Base-by-base conservation (phyloP, 2,888 invertebrate species). In the Didymodactylos carnosus region DNA sequence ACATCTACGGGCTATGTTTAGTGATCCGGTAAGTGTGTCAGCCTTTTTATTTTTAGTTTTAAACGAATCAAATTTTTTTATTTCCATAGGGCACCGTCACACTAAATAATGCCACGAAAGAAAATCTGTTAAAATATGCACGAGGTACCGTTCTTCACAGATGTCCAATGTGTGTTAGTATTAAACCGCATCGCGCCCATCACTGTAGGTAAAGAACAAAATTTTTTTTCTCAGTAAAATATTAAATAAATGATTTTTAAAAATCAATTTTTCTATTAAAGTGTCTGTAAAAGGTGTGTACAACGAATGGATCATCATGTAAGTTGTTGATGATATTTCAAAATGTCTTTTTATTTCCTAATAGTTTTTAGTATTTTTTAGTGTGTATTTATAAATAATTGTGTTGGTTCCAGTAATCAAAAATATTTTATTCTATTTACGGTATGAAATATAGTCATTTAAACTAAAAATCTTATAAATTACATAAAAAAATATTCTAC, bases 351-450 rank as follows among this genome's bases (percentile, higher is more conserved):
- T n/a, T n/a, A n/a, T n/a, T n/a, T n/a, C n/a, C n/a, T n/a, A n/a
- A n/a, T n/a, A n/a, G n/a, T n/a, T n/a, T n/a, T n/a, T n/a, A n/a
- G n/a, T n/a, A n/a, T n/a, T n/a, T n/a, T n/a, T n/a, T n/a, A n/a
- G n/a, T 62, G 62, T 35, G 46, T 77, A 13, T 81, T 88, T 91
- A 91, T 98, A 13, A 98, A 98, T 83, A 98, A 98, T 83, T 98
- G 98, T 84, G 94, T 98, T 3, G 98, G 98, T 27, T 97, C 97
- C 84, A 92, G 91, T 82, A 99, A 99, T 86, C 98, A 99, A 86
- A 98, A 98, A 85, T 98, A 91, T 85, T 98, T 98, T 86, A 94
- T 98, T 75, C 87, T 98, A 73, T 98, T 98, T 84, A 82, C 82
- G 35, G 83, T 83, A 78, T 81, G 81, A 81, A 75, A 27, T 8